These are phyloP conservation scores for Mycteria americana DNA, from an alignment of 2,797 vertebrate species.

Conservation along the genomic window DNA sequence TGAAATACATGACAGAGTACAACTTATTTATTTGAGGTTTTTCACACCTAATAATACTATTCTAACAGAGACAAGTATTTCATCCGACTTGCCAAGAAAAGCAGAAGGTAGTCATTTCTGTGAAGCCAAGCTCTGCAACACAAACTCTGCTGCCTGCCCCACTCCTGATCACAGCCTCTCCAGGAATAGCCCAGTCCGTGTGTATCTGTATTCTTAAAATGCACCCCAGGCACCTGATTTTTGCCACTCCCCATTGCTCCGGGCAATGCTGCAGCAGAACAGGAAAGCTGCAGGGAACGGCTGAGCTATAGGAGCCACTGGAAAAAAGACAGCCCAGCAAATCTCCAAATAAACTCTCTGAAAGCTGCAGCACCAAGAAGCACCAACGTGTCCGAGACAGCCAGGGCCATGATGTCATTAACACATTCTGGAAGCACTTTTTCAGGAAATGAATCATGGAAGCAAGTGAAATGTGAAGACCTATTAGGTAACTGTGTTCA, in stretches of 20 bases:
- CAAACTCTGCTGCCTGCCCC: background rate
- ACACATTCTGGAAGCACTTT: background rate
- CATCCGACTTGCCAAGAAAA: background rate
- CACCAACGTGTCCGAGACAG: background rate
- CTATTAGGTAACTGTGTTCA: background rate
- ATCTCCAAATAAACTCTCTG: background rate
- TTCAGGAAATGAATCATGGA: conserved; percentile 43
- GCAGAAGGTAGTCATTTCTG: background rate
- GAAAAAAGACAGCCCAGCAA: background rate
- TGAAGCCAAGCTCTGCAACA: background rate
- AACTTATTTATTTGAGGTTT: background rate
- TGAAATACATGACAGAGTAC: background rate
- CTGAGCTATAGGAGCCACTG: background rate
- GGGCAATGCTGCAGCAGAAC: background rate
- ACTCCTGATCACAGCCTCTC: background rate
- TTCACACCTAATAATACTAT: background rate
- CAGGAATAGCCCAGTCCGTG: rapidly evolving
- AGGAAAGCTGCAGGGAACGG: background rate
- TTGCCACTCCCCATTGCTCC: background rate
- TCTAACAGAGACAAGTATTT: background rate
- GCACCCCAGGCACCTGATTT: background rate
- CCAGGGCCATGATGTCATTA: background rate
- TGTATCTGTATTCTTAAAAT: background rate
- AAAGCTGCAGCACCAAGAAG: background rate
- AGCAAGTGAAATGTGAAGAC: background rate